Evolutionary conservation across 2,888 invertebrate species (phyloP).

Genomic region (Neoascia interrupta): DNA sequence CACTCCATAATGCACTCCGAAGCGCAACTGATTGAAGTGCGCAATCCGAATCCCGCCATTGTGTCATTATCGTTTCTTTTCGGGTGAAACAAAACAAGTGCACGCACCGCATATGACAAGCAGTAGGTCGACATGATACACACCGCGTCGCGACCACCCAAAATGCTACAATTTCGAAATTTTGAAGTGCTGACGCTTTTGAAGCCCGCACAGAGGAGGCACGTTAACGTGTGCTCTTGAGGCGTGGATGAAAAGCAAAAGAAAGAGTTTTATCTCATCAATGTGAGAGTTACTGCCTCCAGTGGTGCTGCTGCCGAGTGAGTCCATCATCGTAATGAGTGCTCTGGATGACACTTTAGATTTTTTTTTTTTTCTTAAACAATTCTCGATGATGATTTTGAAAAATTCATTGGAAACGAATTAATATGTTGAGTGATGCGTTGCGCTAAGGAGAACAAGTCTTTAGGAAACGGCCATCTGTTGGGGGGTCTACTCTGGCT

Average conservation of each 20-base stretch:
- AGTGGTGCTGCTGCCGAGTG: constrained; percentile 54
- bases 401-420: constrained; percentile 67
- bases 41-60: constrained; percentile 54
- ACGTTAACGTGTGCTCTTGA: no score
- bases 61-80: constrained; percentile 62
- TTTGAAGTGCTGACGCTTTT: constrained; percentile 53
- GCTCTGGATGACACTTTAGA: constrained; percentile 62
- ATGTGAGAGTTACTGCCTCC: constrained; percentile 55
- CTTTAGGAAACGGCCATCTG: constrained; percentile 30
- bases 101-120: constrained; percentile 51
- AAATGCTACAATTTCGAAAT: constrained; percentile 67
- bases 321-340: no score
- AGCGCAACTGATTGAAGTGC: constrained; percentile 50
- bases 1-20: constrained; percentile 2
- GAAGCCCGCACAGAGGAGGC: constrained; percentile 14
- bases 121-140: constrained; percentile 63
- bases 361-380: constrained; percentile 28
- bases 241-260: background rate
- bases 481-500: constrained; percentile 43
- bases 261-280: constrained; percentile 41
- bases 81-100: constrained; percentile 57
- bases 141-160: constrained; percentile 62
- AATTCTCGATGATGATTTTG: constrained; percentile 47
- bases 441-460: constrained; percentile 19
- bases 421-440: constrained; percentile 62